Base-by-base conservation (phyloP, 2,113 vertebrate genomes). In the Callipepla californica region DNA sequence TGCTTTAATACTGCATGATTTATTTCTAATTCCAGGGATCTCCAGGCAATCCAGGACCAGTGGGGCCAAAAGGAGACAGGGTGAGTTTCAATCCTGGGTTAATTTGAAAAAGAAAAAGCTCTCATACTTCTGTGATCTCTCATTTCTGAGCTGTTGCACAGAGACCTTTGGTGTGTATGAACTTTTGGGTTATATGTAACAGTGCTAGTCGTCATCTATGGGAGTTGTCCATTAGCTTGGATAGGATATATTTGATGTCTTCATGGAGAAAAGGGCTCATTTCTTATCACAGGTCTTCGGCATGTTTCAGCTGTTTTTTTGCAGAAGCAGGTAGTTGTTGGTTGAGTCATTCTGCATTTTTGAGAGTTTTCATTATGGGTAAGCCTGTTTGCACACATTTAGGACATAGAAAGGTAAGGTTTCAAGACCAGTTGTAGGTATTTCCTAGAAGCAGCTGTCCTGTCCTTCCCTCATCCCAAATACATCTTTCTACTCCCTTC, bases 41-140 rank as follows among this genome's bases (percentile, higher is more conserved):
- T 69, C 97, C 96, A 9, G 99, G 99, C 34, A 88, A 92, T 63
- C 85, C 98, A 15, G 99, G 99, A 87, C 94, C 96, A 42, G 97
- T 94, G 4, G 99, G 99, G 26, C 98, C 98, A 20, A 98, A 98
- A 97, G 99, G 99, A 94, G 98, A 99, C 72, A 98, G 98, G 92
- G 99, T 99, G 90, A 97, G 98, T 98, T 93, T 30, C 47, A n/a
- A 28, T 87, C 40, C 18, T 40, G 50, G 9, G 1, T 79, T 94
- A 86, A 28, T 20, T 1, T 50, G 57, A 62, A 40, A 40, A 40
- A 40, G 12, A 40, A 53, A 74, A 90, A 34, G 13, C n/a, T 8
- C 0, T 34, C 72, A 25, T 8, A 1, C 44, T 68, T 26, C 11
- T 75, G 74, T 69, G 4, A 17, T 26, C 2, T 67, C 26, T 61